phyloP scores from a whole-genome alignment of 2,113 vertebrate genomes.

The Lophotis ruficrista region DNA sequence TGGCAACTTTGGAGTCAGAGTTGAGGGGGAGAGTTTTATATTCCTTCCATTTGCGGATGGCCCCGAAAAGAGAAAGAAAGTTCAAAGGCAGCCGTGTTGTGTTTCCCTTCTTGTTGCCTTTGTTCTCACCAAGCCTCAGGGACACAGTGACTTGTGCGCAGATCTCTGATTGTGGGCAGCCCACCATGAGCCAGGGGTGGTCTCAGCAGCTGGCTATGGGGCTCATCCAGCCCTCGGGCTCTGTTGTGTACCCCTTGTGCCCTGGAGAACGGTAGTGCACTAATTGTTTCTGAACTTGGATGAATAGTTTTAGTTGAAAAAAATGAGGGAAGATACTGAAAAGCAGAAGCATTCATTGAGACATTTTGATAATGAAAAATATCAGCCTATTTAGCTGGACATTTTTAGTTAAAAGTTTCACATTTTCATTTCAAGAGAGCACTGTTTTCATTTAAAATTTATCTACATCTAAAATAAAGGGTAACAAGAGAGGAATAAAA shows the following conservation, averaged over 20 bases:
- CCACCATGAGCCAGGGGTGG: not conserved
- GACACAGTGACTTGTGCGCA: not conserved
- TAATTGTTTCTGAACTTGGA: not conserved
- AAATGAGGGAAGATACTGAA: not conserved
- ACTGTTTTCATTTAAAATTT: constrained; percentile 5
- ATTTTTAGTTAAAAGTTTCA: not conserved
- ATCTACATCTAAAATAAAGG: not conserved
- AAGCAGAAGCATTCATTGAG: not conserved
- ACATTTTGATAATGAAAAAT: constrained; percentile 21
- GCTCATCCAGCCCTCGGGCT: not conserved
- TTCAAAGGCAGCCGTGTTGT: not conserved
- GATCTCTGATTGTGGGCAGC: not conserved
- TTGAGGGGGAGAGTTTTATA: not conserved
- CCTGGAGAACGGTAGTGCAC: not conserved
- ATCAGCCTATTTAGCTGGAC: not conserved
- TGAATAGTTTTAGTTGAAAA: not conserved
- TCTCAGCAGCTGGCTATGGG: not conserved
- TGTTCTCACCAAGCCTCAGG: not conserved
- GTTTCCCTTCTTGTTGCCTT: not conserved
- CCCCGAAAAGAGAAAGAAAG: not conserved
- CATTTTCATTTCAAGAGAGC: constrained; percentile 5
- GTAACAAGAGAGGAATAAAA: not conserved
- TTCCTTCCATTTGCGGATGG: not conserved
- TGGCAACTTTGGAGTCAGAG: not conserved
- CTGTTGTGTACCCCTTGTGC: not conserved